Evolutionary conservation across 92 coral and sea anemone genomes (phyloP), one percentile per base, ranked within the genome.

Genomic region (Actinernus sp.): DNA sequence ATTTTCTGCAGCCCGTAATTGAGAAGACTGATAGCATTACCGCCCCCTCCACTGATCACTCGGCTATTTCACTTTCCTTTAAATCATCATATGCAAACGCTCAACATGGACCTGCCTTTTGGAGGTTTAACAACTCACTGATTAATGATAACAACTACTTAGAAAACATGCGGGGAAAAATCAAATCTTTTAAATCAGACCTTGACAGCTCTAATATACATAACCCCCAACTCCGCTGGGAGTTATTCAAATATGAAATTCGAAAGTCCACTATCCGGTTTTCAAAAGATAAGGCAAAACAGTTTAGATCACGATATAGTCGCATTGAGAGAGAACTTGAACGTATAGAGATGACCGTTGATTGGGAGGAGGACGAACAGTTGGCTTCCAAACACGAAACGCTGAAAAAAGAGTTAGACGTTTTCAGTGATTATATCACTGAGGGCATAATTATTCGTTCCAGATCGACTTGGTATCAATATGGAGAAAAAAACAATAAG

Each of bases 41-140:
- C 3, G 64, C 81, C n/a, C 73, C 81, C 8, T 63, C 36, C 19
- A 51, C 81, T 1, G 73, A 74, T 31, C 73, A 74, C 36, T 61
- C 72, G 3, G 54, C 81, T 7, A 28, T 63, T 37, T 21, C 63
- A 4, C 37, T 52, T 13, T 39, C 25, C 26, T 17, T 74, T 1
- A 52, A 61, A 61, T 25, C 69, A 3, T 27, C 24, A 4, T 68
- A 32, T n/a, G 33, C 47, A 3, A 39, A 40, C 1, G 22, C 51
- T n/a, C 36, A 20, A 6, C 25, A 53, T 34, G 63, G 62, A 3
- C 57, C 57, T 23, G 34, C 61, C 25, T 56, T 66, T 19, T 50
- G 61, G 74, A 66, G 36, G 21, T 53, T 51, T 22, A 50, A 66
- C 25, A 66, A 66, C 16, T 49, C 61, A 2, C 46, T 66, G 9